phyloP scores from a whole-genome alignment of 2,888 invertebrate genomes.

The Apotomis capreana region DNA sequence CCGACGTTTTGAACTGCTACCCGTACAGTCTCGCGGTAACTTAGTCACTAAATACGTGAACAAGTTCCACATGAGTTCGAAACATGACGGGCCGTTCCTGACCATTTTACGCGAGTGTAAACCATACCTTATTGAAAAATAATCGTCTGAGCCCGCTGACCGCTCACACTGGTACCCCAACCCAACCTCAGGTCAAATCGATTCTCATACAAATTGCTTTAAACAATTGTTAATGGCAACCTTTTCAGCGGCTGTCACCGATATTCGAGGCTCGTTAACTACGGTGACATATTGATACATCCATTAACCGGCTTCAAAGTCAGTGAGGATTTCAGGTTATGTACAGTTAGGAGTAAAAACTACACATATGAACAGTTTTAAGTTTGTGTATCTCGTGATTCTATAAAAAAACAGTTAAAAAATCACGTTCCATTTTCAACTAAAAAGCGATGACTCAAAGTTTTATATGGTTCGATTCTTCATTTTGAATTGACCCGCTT shows the following conservation, averaged over 20 bases:
- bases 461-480: too few species aligned
- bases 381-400: neutral
- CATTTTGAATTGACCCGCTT: too few species aligned
- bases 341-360: neutral
- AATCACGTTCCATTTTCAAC: too few species aligned
- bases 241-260: slow-evolving; percentile 38
- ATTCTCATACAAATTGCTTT: slow-evolving; percentile 36
- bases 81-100: too few species aligned
- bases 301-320: neutral
- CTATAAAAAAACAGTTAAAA: too few species aligned
- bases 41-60: too few species aligned
- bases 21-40: too few species aligned
- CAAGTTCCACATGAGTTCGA: too few species aligned
- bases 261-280: slow-evolving; percentile 35
- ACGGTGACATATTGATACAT: slow-evolving; percentile 21
- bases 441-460: too few species aligned
- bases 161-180: slow-evolving; percentile 9
- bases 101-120: too few species aligned
- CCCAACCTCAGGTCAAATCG: slow-evolving; percentile 28
- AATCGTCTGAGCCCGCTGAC: neutral
- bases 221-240: slow-evolving; percentile 38
- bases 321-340: neutral
- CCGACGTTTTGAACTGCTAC: too few species aligned
- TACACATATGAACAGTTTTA: neutral
- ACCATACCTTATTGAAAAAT: too few species aligned